Evolutionary conservation across 2,797 vertebrate genomes (phyloP).

Genomic region (Salmo trutta): DNA sequence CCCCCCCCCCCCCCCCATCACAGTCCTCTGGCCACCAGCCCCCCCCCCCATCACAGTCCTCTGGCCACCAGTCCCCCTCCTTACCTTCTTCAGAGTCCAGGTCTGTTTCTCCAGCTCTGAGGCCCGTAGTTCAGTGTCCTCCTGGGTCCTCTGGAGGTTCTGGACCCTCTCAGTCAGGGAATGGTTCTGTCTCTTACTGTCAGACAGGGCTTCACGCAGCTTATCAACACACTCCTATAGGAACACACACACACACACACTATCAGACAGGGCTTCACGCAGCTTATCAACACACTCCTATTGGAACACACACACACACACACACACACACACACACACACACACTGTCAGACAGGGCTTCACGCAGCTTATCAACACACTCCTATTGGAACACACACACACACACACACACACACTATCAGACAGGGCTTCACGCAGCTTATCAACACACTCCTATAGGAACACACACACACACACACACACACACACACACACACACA

Average conservation of each 20-base stretch:
- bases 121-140: constrained; percentile 58
- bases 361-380: constrained; percentile 68
- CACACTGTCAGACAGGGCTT: constrained; percentile 67
- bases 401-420: constrained; percentile 47
- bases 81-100: constrained; percentile 71
- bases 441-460: constrained; percentile 72
- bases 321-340: constrained; percentile 13
- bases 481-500: neutral
- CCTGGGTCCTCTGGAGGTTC: constrained; percentile 65
- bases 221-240: constrained; percentile 73
- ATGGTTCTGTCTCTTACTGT: constrained; percentile 74
- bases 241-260: constrained; percentile 10
- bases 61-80: neutral
- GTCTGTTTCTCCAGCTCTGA: constrained; percentile 69
- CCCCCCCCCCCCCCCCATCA: neutral
- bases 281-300: constrained; percentile 76
- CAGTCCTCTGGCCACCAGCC: neutral
- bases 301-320: constrained; percentile 11
- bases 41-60: neutral
- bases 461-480: no score
- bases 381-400: constrained; percentile 52
- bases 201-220: constrained; percentile 67
- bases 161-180: constrained; percentile 64
- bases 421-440: constrained; percentile 66
- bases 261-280: constrained; percentile 70